Percentiles rank a stretch among this genome's conserved stretches.
Conservation (phyloP, 2,113 vertebrate genomes). For the Anoplopoma fimbria region DNA sequence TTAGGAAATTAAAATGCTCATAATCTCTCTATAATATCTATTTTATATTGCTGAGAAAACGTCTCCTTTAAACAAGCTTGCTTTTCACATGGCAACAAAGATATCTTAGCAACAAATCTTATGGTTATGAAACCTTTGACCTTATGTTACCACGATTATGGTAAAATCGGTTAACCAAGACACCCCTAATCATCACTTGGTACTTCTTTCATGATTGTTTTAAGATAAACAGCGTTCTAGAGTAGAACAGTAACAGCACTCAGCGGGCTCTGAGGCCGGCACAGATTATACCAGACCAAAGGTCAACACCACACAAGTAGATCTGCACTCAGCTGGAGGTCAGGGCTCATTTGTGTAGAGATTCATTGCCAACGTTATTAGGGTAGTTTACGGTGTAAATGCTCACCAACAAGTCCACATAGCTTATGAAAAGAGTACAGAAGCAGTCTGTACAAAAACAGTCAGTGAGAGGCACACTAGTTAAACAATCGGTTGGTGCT, state of each 20-base stretch:
- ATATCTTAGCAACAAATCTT: too few species aligned
- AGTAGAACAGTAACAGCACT: not conserved
- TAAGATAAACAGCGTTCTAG: not conserved
- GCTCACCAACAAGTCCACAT: not conserved
- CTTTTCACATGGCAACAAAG: too few species aligned
- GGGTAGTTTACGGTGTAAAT: not conserved
- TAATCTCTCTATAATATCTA: too few species aligned
- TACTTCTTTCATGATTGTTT: not conserved
- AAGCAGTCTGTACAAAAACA: not conserved
- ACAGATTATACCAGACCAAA: not conserved
- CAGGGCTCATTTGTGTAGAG: not conserved
- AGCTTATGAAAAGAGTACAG: not conserved
- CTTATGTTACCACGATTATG: too few species aligned
- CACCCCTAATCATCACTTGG: not conserved
- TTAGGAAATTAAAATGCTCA: too few species aligned
- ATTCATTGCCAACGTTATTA: not conserved
- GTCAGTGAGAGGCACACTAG: not conserved
- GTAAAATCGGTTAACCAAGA: too few species aligned
- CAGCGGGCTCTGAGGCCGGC: not conserved
- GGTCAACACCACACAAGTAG: not conserved
- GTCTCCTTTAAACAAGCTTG: too few species aligned
- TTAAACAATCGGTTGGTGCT: slow-evolving; percentile 50
- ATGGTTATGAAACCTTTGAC: too few species aligned
- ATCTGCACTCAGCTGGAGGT: too few species aligned
- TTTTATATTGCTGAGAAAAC: too few species aligned